Percentiles rank a stretch among this genome's conserved stretches.
Conservation (phyloP, 2,888 invertebrate species). For the Osmoderma eremita region DNA sequence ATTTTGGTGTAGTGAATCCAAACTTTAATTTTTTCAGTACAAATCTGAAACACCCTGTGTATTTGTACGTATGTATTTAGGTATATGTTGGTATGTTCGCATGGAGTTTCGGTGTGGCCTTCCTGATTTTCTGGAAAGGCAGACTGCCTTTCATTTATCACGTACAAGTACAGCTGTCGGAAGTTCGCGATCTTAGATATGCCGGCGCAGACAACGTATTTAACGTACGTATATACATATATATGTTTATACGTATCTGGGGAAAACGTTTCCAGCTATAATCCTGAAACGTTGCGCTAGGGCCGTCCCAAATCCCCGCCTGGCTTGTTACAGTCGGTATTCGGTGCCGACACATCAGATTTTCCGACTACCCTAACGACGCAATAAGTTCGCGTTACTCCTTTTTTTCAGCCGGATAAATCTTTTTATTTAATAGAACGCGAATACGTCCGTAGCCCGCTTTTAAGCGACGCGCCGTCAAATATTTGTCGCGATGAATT, state of each 20-base stretch:
- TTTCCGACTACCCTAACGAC: slow-evolving; percentile 21
- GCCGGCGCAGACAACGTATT: slow-evolving; percentile 21
- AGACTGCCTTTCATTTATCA: slow-evolving; percentile 22
- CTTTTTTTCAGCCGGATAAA: slow-evolving; percentile 1
- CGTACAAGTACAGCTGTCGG: slow-evolving; percentile 30
- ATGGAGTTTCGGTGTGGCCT: too few relatives aligned
- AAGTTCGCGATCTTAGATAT: slow-evolving; percentile 22
- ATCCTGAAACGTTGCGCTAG: slow-evolving; percentile 16
- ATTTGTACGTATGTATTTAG: too few relatives aligned
- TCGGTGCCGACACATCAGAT: slow-evolving; percentile 23
- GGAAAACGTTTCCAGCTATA: slow-evolving; percentile 23
- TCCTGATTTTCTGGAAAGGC: slow-evolving; percentile 3
- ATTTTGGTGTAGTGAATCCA: too few relatives aligned
- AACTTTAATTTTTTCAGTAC: too few relatives aligned
- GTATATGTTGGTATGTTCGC: neutral
- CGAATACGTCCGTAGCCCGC: neutral
- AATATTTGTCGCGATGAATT: too few relatives aligned
- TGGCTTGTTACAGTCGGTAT: slow-evolving; percentile 6
- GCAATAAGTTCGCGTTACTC: slow-evolving; percentile 14
- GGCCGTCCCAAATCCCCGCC: slow-evolving; percentile 16
- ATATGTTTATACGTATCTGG: slow-evolving; percentile 13
- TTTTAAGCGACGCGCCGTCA: too few relatives aligned
- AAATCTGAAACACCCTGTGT: too few relatives aligned
- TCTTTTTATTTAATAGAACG: slow-evolving; percentile 19
- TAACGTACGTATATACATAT: neutral